A percentile compares a stretch with the other conserved stretches of the same genome.
Evolutionary conservation across 2,888 invertebrate species (phyloP).

Genomic region (Synergus japonicus): DNA sequence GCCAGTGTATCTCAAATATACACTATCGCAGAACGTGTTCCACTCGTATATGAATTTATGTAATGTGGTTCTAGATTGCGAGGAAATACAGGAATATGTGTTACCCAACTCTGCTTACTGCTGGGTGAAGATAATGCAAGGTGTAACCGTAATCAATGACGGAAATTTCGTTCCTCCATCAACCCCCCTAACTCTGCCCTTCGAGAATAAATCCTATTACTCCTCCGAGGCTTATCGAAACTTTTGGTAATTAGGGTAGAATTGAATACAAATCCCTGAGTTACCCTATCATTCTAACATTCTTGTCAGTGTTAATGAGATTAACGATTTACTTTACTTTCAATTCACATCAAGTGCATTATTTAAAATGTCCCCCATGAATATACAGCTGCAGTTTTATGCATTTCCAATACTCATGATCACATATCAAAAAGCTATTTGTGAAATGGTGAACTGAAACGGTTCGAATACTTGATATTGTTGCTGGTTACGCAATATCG

Average conservation of each 20-base stretch:
- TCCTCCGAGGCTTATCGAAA: slow-evolving; percentile 41
- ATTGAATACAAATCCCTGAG: slow-evolving; percentile 38
- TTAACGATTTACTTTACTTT: neutral
- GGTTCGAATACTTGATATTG: neutral
- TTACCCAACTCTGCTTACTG: slow-evolving; percentile 58
- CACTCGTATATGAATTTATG: slow-evolving; percentile 71
- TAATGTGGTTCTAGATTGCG: slow-evolving; percentile 72
- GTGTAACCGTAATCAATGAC: slow-evolving; percentile 67
- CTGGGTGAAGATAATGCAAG: slow-evolving; percentile 63
- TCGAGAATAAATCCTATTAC: slow-evolving; percentile 49
- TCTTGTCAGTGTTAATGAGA: slow-evolving; percentile 2
- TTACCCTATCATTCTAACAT: slow-evolving; percentile 2
- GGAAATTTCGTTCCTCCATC: slow-evolving; percentile 63
- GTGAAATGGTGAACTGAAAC: neutral
- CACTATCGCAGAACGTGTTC: slow-evolving; percentile 67
- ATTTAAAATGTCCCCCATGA: neutral
- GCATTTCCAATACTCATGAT: neutral
- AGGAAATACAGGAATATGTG: slow-evolving; percentile 68
- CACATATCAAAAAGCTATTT: neutral
- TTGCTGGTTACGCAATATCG: neutral
- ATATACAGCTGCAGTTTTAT: neutral
- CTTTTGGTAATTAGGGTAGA: slow-evolving; percentile 34
- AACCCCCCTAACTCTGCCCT: slow-evolving; percentile 38
- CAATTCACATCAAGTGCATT: neutral
- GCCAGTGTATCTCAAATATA: slow-evolving; percentile 72